A percentile compares a stretch with the other conserved stretches of the same genome.
These are phyloP conservation scores for Neoaliturus tenellus DNA, from an alignment of 2,888 invertebrate species.

Conservation along the genomic window DNA sequence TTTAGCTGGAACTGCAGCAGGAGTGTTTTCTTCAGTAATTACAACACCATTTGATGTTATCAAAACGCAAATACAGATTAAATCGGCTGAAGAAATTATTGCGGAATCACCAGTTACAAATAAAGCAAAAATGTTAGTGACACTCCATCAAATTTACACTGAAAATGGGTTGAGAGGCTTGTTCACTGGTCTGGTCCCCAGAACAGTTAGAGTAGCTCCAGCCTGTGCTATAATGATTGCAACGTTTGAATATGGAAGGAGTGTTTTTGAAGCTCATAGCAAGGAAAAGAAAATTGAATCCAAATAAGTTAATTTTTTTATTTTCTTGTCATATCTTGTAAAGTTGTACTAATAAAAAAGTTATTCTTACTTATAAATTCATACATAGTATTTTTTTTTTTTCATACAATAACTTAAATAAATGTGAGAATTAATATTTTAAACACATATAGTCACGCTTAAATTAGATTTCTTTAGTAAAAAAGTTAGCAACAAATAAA, in stretches of 20 bases:
- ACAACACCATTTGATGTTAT: conserved; percentile 5
- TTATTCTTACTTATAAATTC: too few species aligned
- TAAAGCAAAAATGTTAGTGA: not conserved
- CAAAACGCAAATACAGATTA: not conserved
- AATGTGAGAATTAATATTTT: too few species aligned
- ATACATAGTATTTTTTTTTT: too few species aligned
- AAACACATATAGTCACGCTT: too few species aligned
- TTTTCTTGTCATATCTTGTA: too few species aligned
- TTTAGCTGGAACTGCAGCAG: not conserved
- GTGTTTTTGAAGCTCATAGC: not conserved
- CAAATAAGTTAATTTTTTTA: too few species aligned
- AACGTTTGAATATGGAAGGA: conserved; percentile 8
- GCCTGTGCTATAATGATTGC: not conserved
- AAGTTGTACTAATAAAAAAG: too few species aligned
- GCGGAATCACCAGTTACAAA: not conserved
- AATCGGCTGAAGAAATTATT: not conserved
- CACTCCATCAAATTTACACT: not conserved
- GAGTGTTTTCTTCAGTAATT: not conserved
- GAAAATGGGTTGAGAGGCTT: not conserved
- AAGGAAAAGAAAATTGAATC: too few species aligned
- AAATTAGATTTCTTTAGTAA: too few species aligned
- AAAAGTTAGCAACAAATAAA: too few species aligned
- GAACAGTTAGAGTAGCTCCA: not conserved
- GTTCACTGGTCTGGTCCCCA: not conserved
- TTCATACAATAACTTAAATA: too few species aligned